Base-by-base conservation (phyloP, 1,140 invertebrate genomes). In the Maniola jurtina region DNA sequence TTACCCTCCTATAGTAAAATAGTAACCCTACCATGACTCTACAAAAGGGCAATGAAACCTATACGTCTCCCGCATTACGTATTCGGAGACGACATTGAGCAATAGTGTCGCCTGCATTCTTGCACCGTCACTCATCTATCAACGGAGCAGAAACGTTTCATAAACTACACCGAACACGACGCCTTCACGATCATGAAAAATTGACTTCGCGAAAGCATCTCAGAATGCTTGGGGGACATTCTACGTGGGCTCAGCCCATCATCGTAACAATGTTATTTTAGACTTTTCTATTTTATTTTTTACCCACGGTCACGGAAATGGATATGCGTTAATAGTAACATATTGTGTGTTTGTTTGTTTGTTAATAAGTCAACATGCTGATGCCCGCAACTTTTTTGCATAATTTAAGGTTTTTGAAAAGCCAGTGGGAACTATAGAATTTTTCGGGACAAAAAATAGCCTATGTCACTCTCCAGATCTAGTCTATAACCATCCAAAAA, bases 71-170 rank as follows among this genome's bases (percentile, higher is more conserved):
- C 75, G 69, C 76, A 81, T 84, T 78, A 80, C 66, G 69, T 83
- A 82, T 79, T 83, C 79, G 70, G 64, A 77, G 73, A 74, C 76
- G 73, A 85, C 83, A 57, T 76, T 86, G 83, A 87, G 78, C 72
- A 81, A 87, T 87, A 81, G 79, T 80, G 73, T 75, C 63, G 72
- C 71, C 60, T 38, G 64, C 69, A 58, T 69, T 75, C 61, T 72
- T 64, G 61, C 58, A 55, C 64, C 72, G 71, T 71, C 76, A 76
- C 71, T 70, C 77, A 83, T 87, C 77, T 71, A 80, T 87, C 83
- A 84, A 64, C 64, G 52, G 52, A 55, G 52, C 7, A 52, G 48
- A 25, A 52, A 52, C 63, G 59, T 60, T 56, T 67, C 59, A 67
- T 61, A 67, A 67, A 61, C 64, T 61, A 61, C 50, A 45, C 0